These are phyloP conservation scores for Balearica regulorum DNA, from an alignment of 2,797 vertebrate species.

Conservation along the genomic window DNA sequence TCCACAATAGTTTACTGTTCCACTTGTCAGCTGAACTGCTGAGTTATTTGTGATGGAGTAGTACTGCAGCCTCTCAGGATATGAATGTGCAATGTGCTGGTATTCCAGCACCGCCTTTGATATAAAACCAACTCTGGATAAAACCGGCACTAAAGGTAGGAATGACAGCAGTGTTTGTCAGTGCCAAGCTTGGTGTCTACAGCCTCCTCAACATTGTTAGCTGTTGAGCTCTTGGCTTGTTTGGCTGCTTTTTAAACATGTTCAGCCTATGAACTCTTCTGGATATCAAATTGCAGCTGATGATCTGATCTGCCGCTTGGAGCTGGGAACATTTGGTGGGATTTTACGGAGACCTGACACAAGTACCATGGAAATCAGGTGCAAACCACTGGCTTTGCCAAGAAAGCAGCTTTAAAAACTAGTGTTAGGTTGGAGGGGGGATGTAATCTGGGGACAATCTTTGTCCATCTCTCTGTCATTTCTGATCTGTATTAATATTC, in stretches of 20 bases:
- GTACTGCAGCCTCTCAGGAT: neutral
- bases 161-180: neutral
- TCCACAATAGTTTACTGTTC: neutral
- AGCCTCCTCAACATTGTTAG: neutral
- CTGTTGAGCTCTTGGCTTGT: neutral
- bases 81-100: neutral
- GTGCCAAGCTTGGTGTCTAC: neutral
- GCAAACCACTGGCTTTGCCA: conserved; percentile 3
- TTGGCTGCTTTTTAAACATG: neutral
- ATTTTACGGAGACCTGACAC: neutral
- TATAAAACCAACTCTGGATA: neutral
- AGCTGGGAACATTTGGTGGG: neutral
- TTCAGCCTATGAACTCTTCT: neutral
- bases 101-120: neutral
- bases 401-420: conserved; percentile 37
- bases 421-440: neutral
- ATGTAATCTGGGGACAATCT: neutral
- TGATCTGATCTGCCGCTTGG: neutral
- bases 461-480: neutral
- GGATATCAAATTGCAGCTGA: neutral
- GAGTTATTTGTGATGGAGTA: neutral
- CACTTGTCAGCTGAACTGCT: neutral
- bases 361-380: conserved; percentile 31
- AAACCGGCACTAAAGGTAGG: neutral
- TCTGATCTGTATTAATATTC: conserved; percentile 19